Evolutionary conservation across 2,797 vertebrate species (phyloP).

Genomic region (Pseudochirops cupreus): DNA sequence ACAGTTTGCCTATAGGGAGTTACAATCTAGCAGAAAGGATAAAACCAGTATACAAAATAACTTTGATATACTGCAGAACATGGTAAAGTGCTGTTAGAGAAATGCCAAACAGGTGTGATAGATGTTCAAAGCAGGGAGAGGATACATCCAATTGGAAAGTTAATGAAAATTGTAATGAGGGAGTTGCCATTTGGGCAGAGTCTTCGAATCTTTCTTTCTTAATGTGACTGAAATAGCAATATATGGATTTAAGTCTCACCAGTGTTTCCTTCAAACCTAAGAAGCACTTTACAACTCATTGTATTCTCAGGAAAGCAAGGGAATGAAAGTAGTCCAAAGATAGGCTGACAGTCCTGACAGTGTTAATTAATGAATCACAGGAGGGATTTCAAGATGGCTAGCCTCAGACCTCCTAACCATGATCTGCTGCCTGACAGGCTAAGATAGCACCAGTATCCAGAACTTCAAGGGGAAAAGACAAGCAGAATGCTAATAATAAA

Average conservation of each 20-base stretch:
- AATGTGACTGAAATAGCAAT: not conserved
- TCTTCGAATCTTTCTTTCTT: conserved; percentile 21
- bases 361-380: conserved; percentile 14
- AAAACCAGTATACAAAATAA: conserved; percentile 9
- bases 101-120: not conserved
- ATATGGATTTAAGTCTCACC: not conserved
- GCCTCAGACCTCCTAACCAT: conserved; percentile 3
- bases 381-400: conserved; percentile 15
- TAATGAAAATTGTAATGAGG: not conserved
- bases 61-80: not conserved
- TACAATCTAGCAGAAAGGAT: not conserved
- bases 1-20: not conserved
- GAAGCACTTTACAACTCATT: not conserved
- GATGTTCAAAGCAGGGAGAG: not conserved
- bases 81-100: not conserved
- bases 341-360: not conserved
- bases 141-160: not conserved
- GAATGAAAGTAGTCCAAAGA: conserved; percentile 1
- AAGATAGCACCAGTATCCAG: not conserved
- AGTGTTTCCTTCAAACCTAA: not conserved
- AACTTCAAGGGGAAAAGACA: not conserved
- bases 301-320: not conserved
- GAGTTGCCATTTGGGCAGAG: not conserved
- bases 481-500: not conserved
- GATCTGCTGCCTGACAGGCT: conserved; percentile 15